Base-by-base conservation (phyloP, 2,888 invertebrate species). In the Lepeophtheirus nordmannii region DNA sequence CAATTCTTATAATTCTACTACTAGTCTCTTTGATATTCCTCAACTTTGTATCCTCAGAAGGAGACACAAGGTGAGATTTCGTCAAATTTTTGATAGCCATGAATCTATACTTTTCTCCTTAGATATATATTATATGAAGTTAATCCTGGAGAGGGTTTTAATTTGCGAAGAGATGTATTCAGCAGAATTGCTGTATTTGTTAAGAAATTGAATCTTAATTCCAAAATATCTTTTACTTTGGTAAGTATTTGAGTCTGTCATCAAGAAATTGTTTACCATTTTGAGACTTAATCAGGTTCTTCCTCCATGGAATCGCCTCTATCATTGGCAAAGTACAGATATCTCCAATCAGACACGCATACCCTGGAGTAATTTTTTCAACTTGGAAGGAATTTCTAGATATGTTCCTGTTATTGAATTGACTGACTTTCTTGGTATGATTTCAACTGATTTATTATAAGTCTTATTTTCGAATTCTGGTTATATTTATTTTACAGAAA, bases 131-230 rank as follows among this genome's bases (percentile, higher is more conserved):
- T 97, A 62, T 98, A 94, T 76, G 92, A 94, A 74, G 86, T 97
- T 0, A 97, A 97, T 78, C 85, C 85, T 2, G 85, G 88, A 0
- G 97, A 98, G 79, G 98, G 98, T 0, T 98, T 98, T 74, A 98
- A 98, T 78, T 80, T 98, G 69, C 81, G 94, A 17, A 81, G 97
- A 41, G 97, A 98, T 79, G 96, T 98, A 1, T 97, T 91, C 73
- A 85, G 97, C 80, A 82, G 97, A 71, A 81, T 93, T 72, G 92
- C 94, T 1, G 85, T 87, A 60, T 83, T 94, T 73, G 79, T 89
- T 0, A 80, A 84, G 39, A 81, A 83, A 68, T 78, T 91, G 65
- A 79, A 82, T 67, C 79, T 46, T 46, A 17, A 17, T 46, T 3
- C 53, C 2, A 46, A 46, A 5, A 46, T 46, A 1, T 17, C 53